phyloP scores from a whole-genome alignment of 2,113 vertebrate genomes.

The Atlantisia rogersi region DNA sequence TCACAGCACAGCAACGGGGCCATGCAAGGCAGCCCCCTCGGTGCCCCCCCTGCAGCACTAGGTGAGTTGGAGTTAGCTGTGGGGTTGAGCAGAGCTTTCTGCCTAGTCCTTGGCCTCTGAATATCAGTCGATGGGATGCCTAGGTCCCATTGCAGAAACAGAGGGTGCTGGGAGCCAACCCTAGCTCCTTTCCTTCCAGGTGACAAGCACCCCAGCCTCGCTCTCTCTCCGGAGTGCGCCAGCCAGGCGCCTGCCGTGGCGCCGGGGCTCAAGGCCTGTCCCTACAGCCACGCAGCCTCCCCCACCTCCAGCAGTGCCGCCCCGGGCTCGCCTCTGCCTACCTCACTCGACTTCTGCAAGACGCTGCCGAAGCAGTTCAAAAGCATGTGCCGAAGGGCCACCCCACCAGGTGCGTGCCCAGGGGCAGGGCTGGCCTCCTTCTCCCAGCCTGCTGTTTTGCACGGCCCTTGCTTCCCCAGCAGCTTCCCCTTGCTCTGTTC shows the following conservation, averaged over 20 bases:
- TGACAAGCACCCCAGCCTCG: slow-evolving; percentile 30
- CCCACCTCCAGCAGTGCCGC: slow-evolving; percentile 78
- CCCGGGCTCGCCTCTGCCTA: slow-evolving; percentile 84
- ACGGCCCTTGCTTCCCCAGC: background rate
- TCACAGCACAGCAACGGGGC: slow-evolving; percentile 90
- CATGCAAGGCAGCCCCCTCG: slow-evolving; percentile 83
- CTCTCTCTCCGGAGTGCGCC: slow-evolving; percentile 14
- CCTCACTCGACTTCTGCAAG: slow-evolving; percentile 92
- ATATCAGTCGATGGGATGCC: background rate
- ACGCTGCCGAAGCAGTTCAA: slow-evolving; percentile 93
- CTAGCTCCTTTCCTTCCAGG: slow-evolving; percentile 48
- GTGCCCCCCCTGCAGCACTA: slow-evolving; percentile 82
- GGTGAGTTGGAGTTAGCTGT: slow-evolving; percentile 69
- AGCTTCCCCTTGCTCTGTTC: background rate
- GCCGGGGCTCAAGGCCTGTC: slow-evolving; percentile 84
- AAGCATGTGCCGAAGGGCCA: slow-evolving; percentile 90
- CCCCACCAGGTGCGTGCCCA: slow-evolving; percentile 82
- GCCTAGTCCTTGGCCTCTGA: background rate
- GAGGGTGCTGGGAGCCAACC: background rate
- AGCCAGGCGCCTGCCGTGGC: slow-evolving; percentile 74
- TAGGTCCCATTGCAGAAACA: background rate
- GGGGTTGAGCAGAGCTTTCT: background rate
- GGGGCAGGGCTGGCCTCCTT: background rate
- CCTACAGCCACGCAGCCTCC: slow-evolving; percentile 85
- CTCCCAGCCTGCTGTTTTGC: background rate